A percentile compares a stretch with the other conserved stretches of the same genome.
These are phyloP conservation scores for Arenaria interpres DNA, from an alignment of 2,113 vertebrate species.

Conservation along the genomic window DNA sequence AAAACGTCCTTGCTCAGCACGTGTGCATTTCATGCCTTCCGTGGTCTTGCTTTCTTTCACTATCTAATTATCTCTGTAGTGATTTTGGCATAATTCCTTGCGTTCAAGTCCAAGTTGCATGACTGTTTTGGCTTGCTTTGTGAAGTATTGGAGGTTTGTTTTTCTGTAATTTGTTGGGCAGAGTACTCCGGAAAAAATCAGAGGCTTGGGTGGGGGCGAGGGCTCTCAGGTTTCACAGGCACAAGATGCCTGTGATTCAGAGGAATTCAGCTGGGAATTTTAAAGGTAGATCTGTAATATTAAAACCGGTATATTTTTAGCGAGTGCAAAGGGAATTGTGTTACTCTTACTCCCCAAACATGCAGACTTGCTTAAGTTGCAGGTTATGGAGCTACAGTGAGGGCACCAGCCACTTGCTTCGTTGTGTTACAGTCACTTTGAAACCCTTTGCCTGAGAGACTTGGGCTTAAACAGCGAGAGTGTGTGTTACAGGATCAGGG, in stretches of 20 bases:
- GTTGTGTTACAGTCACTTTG: background rate
- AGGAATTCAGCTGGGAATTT: constrained; percentile 23
- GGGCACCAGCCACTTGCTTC: background rate
- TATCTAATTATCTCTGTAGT: constrained; percentile 64
- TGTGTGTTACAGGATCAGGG: background rate
- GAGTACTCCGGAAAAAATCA: constrained; percentile 63
- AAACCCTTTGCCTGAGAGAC: background rate
- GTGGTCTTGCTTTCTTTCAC: constrained; percentile 46
- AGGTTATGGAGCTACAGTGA: background rate
- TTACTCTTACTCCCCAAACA: background rate
- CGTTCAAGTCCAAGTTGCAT: constrained; percentile 56
- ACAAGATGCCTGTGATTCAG: constrained; percentile 63
- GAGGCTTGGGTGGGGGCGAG: constrained; percentile 61
- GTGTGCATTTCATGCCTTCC: constrained; percentile 60
- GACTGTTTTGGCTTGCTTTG: constrained; percentile 69
- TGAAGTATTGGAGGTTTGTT: constrained; percentile 61
- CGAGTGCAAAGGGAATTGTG: background rate
- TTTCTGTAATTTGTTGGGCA: constrained; percentile 61
- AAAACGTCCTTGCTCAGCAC: constrained; percentile 53
- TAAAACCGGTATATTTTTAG: background rate
- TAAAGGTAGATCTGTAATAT: constrained; percentile 37
- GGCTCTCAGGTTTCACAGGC: constrained; percentile 55
- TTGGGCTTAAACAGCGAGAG: background rate
- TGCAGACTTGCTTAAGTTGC: background rate
- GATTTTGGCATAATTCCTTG: constrained; percentile 50